These are phyloP conservation scores for fruit fly (Drosophila melanogaster) DNA, from an alignment of 1,140 invertebrate genomes.

Conservation along the genomic window DNA sequence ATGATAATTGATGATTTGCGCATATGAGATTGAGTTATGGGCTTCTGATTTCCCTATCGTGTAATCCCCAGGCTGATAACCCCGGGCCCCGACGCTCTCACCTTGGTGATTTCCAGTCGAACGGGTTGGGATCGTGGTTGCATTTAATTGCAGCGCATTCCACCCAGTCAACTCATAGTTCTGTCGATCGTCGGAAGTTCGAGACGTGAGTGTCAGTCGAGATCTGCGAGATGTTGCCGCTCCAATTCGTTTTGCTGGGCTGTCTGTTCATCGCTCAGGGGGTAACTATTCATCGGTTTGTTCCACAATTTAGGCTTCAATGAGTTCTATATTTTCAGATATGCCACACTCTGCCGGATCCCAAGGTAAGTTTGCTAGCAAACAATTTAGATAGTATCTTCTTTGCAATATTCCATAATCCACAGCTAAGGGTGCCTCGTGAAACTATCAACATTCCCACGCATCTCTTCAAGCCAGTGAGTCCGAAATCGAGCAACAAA, in stretches of 20 bases:
- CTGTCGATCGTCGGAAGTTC: constrained; percentile 25
- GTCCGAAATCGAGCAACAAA: not conserved
- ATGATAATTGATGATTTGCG: constrained; percentile 8
- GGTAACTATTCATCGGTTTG: constrained; percentile 23
- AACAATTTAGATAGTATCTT: too few species aligned
- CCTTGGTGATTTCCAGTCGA: constrained; percentile 58
- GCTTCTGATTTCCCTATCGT: constrained; percentile 23
- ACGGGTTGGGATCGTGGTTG: constrained; percentile 41
- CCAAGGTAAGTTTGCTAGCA: constrained; percentile 21
- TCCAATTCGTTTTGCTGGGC: constrained; percentile 7
- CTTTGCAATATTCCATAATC: not conserved
- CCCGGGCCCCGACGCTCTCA: constrained; percentile 43
- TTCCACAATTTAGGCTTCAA: not conserved
- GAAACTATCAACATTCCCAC: constrained; percentile 56
- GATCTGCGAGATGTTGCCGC: constrained; percentile 9
- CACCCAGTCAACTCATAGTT: constrained; percentile 29
- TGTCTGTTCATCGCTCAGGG: constrained; percentile 21
- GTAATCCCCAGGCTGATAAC: constrained; percentile 59
- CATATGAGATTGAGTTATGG: constrained; percentile 16
- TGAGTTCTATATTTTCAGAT: constrained; percentile 16
- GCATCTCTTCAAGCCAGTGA: constrained; percentile 53
- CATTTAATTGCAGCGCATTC: constrained; percentile 37
- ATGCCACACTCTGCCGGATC: constrained; percentile 12
- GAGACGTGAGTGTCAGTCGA: constrained; percentile 24
- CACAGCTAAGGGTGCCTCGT: constrained; percentile 24